These are phyloP conservation scores for Linnaemya tessellans DNA, from an alignment of 2,888 invertebrate species.

Conservation along the genomic window DNA sequence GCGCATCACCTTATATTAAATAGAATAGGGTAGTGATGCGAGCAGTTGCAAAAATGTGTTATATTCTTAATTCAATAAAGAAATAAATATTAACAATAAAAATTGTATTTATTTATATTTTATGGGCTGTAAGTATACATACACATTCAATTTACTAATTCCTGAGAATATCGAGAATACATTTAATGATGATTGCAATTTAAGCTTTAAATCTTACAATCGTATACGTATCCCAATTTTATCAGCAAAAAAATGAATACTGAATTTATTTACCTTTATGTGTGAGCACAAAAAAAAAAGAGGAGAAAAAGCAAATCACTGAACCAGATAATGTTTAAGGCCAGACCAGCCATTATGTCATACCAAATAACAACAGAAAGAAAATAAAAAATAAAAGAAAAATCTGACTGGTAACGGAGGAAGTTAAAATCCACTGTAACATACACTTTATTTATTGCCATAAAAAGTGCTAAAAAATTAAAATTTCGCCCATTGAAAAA, in stretches of 20 bases:
- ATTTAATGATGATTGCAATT: no score
- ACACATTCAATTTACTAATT: no score
- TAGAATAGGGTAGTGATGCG: no score
- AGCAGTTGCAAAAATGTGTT: no score
- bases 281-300: not conserved
- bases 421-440: constrained; percentile 46
- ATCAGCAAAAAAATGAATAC: not conserved
- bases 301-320: constrained; percentile 38
- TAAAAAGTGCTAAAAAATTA: constrained; percentile 18
- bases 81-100: no score
- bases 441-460: constrained; percentile 65
- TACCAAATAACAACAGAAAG: constrained; percentile 28
- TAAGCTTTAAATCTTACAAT: no score
- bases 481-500: constrained; percentile 11
- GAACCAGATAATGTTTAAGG: constrained; percentile 66
- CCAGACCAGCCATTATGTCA: constrained; percentile 56
- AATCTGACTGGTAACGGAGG: constrained; percentile 53
- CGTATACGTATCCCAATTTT: not conserved
- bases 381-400: constrained; percentile 23
- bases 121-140: no score
- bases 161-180: no score
- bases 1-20: no score
- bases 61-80: no score
- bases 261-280: not conserved
- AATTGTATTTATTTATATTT: no score